phyloP scores from a whole-genome alignment of 1,140 invertebrate species.

The Megalopta genalis region DNA sequence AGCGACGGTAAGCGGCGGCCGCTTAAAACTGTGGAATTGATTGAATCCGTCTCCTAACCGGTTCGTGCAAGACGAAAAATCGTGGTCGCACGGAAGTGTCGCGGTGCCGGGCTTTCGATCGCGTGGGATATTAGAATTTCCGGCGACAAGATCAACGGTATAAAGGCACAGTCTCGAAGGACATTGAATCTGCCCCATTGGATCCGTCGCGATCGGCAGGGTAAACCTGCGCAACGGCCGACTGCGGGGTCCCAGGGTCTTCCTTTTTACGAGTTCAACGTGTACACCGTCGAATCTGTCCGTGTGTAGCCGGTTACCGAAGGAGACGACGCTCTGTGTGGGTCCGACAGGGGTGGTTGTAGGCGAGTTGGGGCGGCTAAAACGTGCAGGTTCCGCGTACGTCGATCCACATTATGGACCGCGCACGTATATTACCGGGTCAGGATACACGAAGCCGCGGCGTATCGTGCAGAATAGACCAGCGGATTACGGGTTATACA shows the following conservation, averaged over 20 bases:
- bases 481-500: constrained; percentile 67
- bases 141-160: constrained; percentile 56
- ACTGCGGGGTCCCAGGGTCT: constrained; percentile 56
- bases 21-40: too few species aligned
- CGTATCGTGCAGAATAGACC: constrained; percentile 62
- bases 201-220: constrained; percentile 39
- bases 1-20: too few species aligned
- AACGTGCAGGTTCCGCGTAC: constrained; percentile 21
- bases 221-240: constrained; percentile 48
- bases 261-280: constrained; percentile 69
- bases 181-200: constrained; percentile 58
- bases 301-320: not conserved
- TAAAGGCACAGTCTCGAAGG: constrained; percentile 52
- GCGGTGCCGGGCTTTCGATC: constrained; percentile 5
- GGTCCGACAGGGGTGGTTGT: not conserved
- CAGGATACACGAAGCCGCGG: constrained; percentile 60
- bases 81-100: not conserved
- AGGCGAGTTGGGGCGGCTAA: not conserved
- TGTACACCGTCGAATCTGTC: constrained; percentile 26
- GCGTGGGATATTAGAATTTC: constrained; percentile 48
- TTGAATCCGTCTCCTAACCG: not conserved
- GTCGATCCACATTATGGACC: constrained; percentile 56
- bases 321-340: not conserved
- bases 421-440: constrained; percentile 61
- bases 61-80: not conserved